These are phyloP conservation scores for Mycalesis mineus DNA, from an alignment of 2,888 invertebrate genomes.

Conservation along the genomic window DNA sequence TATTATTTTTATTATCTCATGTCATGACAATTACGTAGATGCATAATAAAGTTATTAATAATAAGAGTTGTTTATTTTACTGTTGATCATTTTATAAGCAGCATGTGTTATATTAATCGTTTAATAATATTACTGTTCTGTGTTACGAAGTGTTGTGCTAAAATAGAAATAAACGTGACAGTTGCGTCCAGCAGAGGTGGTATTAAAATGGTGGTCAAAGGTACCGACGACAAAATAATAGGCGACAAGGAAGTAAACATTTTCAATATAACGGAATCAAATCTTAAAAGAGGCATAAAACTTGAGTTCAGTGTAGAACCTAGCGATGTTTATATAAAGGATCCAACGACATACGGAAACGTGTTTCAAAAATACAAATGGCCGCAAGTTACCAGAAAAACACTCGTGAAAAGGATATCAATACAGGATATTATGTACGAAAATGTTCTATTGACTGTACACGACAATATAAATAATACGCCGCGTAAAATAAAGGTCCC, in stretches of 20 bases:
- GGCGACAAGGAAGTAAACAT: constrained; percentile 46
- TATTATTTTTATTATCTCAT: no score
- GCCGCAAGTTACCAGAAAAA: constrained; percentile 44
- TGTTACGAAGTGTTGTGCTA: constrained; percentile 30
- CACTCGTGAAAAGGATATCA: constrained; percentile 40
- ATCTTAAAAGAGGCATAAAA: constrained; percentile 47
- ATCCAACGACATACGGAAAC: constrained; percentile 53
- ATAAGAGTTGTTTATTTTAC: not conserved
- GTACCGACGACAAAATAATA: constrained; percentile 44
- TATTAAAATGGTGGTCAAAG: constrained; percentile 35
- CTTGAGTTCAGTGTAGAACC: constrained; percentile 52
- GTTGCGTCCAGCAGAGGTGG: constrained; percentile 36
- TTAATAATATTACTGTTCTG: not conserved
- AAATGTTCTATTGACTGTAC: constrained; percentile 39
- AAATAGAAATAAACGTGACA: constrained; percentile 45
- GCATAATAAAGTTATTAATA: not conserved
- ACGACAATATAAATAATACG: constrained; percentile 49
- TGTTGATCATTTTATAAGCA: not conserved
- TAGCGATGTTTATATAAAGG: constrained; percentile 49
- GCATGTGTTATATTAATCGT: not conserved
- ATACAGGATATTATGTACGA: constrained; percentile 45
- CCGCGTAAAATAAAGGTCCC: constrained; percentile 35
- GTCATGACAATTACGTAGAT: no score
- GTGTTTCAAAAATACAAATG: constrained; percentile 50
- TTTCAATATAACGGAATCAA: constrained; percentile 51